Base-by-base conservation (phyloP, 2,113 vertebrate species). In the Camelus dromedarius region DNA sequence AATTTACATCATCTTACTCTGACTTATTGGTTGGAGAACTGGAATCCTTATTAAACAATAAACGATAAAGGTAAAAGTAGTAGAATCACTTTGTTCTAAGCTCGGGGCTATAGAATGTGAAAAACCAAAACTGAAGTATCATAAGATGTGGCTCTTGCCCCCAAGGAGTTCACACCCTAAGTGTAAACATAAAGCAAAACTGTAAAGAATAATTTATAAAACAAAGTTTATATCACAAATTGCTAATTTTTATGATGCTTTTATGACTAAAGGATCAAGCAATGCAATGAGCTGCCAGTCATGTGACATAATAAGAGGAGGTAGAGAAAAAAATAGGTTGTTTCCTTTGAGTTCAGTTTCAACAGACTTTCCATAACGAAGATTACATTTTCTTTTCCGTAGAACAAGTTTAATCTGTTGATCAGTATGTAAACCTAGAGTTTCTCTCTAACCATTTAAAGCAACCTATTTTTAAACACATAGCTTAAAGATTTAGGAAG, bases 371-470 rank as follows among this genome's bases (percentile, higher is more conserved):
- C 35, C 19, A 73, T 14, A 20, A 48, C 56, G 52, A 77, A 73
- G 77, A 66, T 50, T 50, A 35, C 3, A 20, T 58, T 72, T 58
- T 72, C 46, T 30, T 76, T 83, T 86, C 8, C 22, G 42, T n/a
- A 50, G 8, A 72, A 58, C 32, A 15, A 89, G 64, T 56, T 70
- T 75, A 84, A 38, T 72, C 12, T 0, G 67, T 86, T 69, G 9
- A 42, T 81, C 16, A 87, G 19, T 58, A 6, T 58, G 50, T 75
- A 75, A 81, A 64, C 7, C 15, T 26, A 81, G 38, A 72, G 5
- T 69, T 86, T 60, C 28, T 96, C 32, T 70, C 20, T 77, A 84
- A 89, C 20, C 5, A 73, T 76, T 76, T 91, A 84, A n/a, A 69
- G 3, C 30, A 62, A 84, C 5, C 5, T 84, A n/a, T 50, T 91